Evolutionary conservation across 2,888 invertebrate species (phyloP).

Genomic region (Frankliniella fusca): DNA sequence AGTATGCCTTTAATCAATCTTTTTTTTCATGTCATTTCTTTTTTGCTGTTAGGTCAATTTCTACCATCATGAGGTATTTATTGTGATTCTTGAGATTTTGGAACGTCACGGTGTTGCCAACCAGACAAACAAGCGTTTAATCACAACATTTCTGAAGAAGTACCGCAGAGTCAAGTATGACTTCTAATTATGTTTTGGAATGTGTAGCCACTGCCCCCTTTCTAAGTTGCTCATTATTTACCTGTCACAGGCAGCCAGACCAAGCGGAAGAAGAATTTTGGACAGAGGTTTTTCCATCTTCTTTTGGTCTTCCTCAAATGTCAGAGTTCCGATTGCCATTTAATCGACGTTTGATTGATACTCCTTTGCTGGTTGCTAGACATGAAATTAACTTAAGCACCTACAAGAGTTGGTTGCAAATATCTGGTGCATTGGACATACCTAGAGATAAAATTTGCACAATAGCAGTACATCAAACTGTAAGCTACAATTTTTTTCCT

Average conservation of each 20-base stretch:
- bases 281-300: not conserved
- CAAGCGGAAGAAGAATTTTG: not conserved
- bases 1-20: not conserved
- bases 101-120: not conserved
- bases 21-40: not conserved
- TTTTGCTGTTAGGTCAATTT: not conserved
- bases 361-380: not conserved
- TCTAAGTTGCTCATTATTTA: not conserved
- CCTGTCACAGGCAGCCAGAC: not conserved
- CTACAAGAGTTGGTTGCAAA: not conserved
- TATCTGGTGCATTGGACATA: not conserved
- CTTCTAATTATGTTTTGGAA: not conserved
- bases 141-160: not conserved
- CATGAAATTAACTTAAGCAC: not conserved
- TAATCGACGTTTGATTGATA: not conserved
- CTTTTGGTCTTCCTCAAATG: not conserved
- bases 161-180: not conserved
- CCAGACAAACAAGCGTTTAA: not conserved
- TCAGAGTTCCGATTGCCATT: not conserved
- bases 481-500: not conserved
- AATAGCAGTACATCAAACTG: not conserved
- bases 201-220: not conserved
- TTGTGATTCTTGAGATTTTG: not conserved
- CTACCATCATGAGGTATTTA: conserved; percentile 1
- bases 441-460: not conserved